Conservation (phyloP, 2,888 invertebrate genomes). For the Thymelicus lineola region DNA sequence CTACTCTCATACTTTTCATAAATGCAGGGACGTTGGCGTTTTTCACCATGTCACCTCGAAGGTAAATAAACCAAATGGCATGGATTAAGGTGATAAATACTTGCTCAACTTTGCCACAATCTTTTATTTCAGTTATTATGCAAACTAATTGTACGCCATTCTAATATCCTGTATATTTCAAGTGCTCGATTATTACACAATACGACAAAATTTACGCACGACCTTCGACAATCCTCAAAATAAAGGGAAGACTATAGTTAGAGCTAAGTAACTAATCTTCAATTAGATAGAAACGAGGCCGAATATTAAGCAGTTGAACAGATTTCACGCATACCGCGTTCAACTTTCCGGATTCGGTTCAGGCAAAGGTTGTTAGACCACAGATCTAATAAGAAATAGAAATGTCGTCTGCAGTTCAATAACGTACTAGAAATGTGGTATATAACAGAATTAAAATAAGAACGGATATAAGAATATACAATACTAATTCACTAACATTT, state of each 20-base stretch:
- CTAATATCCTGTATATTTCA: neutral
- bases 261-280: neutral
- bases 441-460: too few relatives aligned
- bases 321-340: conserved; percentile 4
- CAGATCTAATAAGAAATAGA: neutral
- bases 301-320: conserved; percentile 4
- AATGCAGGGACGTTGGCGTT: too few relatives aligned
- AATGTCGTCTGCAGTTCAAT: neutral
- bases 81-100: too few relatives aligned
- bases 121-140: too few relatives aligned
- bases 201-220: neutral
- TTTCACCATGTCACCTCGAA: too few relatives aligned
- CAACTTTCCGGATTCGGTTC: neutral
- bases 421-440: too few relatives aligned
- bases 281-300: conserved; percentile 6
- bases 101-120: too few relatives aligned
- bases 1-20: too few relatives aligned
- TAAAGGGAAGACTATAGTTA: conserved; percentile 1
- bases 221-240: conserved; percentile 1
- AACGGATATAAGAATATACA: too few relatives aligned
- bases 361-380: neutral
- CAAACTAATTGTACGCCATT: too few relatives aligned
- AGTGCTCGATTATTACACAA: neutral
- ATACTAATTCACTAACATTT: too few relatives aligned
- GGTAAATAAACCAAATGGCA: too few relatives aligned